Percentiles rank a stretch among this genome's conserved stretches.
These are phyloP conservation scores for Panurus biarmicus DNA, from an alignment of 2,113 vertebrate genomes.

Conservation along the genomic window DNA sequence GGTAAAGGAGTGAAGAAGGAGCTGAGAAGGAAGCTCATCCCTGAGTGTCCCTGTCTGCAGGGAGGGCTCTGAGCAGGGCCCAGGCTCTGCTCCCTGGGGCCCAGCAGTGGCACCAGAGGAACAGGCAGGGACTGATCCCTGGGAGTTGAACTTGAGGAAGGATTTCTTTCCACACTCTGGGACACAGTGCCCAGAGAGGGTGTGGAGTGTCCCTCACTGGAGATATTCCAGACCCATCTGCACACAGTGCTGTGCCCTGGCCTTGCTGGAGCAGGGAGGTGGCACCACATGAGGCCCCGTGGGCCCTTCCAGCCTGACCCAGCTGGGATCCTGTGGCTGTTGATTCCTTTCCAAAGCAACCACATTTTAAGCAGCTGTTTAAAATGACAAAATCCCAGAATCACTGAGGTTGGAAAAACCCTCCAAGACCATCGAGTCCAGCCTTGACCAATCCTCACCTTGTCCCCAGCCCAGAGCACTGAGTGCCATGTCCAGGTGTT, in stretches of 20 bases:
- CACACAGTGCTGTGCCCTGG: not conserved
- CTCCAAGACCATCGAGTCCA: accelerated
- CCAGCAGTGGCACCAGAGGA: not conserved
- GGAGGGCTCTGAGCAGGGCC: not conserved
- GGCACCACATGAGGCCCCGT: not conserved
- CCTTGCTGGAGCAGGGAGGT: not conserved
- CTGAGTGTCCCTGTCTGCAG: not conserved
- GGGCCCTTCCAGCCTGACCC: not conserved
- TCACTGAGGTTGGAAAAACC: not conserved
- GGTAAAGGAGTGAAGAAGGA: not conserved
- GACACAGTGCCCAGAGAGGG: not conserved
- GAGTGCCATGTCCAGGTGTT: accelerated
- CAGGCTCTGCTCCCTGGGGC: not conserved
- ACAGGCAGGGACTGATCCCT: not conserved
- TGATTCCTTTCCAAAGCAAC: not conserved
- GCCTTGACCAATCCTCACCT: accelerated
- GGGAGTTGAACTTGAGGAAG: not conserved
- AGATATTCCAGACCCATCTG: not conserved
- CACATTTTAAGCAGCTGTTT: not conserved
- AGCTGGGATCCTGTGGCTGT: not conserved
- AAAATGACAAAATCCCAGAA: not conserved
- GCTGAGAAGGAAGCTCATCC: not conserved
- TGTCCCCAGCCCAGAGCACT: not conserved
- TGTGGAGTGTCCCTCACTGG: not conserved
- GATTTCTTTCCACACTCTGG: not conserved